Conservation (phyloP, 2,797 vertebrate genomes). For the Alcedo atthis region DNA sequence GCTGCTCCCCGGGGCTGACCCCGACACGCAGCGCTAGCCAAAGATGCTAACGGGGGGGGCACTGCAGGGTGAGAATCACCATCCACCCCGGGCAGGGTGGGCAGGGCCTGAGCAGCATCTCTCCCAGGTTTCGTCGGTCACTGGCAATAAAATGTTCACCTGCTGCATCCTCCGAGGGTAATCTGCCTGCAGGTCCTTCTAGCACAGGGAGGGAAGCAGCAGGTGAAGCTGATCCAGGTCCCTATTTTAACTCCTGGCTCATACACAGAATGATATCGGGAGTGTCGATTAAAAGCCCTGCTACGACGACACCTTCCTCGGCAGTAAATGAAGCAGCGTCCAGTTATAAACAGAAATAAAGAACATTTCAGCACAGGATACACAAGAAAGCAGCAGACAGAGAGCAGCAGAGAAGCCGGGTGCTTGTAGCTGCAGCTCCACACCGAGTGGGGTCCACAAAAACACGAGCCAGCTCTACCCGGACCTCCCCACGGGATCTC, state of each 20-base stretch:
- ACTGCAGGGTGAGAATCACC: not conserved
- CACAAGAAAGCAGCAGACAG: not conserved
- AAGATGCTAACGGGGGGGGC: not conserved
- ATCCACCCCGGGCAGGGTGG: not conserved
- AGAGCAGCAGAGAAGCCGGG: accelerated
- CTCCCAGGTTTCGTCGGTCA: not conserved
- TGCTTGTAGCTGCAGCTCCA: accelerated
- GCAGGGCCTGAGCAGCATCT: not conserved
- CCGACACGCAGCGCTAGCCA: accelerated
- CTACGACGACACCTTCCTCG: not conserved
- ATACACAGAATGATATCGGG: accelerated
- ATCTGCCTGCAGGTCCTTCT: not conserved
- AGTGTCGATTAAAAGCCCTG: accelerated
- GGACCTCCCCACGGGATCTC: not conserved
- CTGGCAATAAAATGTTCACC: not conserved
- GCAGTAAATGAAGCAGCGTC: not conserved
- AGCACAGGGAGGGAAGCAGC: not conserved
- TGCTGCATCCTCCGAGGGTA: not conserved
- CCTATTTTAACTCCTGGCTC: not conserved
- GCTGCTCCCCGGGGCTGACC: accelerated
- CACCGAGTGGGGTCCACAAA: accelerated
- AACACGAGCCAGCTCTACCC: accelerated
- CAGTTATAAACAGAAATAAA: not conserved
- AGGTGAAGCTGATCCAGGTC: not conserved
- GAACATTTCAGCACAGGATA: not conserved